These are phyloP conservation scores for Mormyrus proboscirostris DNA, from an alignment of 2,797 vertebrate species.

Conservation along the genomic window DNA sequence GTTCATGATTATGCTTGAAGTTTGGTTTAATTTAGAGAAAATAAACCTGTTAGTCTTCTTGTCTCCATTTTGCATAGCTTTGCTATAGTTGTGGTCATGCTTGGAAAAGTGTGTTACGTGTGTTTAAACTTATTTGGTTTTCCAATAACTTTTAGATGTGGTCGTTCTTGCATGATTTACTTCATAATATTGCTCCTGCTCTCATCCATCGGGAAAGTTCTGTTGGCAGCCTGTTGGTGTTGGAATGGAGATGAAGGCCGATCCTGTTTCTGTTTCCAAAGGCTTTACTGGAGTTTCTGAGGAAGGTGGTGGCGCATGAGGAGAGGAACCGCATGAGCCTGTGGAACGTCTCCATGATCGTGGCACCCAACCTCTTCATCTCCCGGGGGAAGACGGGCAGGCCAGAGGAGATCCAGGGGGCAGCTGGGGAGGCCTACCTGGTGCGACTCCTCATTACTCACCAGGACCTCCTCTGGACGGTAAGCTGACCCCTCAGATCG, in stretches of 20 bases:
- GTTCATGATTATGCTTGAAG: neutral
- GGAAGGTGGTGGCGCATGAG: conserved; percentile 80
- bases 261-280: conserved; percentile 40
- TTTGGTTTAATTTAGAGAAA: neutral
- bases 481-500: conserved; percentile 45
- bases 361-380: conserved; percentile 89
- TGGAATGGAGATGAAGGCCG: neutral
- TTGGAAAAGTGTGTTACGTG: neutral
- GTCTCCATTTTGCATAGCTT: neutral
- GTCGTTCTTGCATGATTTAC: neutral
- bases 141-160: neutral
- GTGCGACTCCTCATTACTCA: conserved; percentile 78
- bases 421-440: conserved; percentile 73
- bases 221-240: neutral
- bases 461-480: conserved; percentile 88
- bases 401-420: conserved; percentile 75
- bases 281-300: conserved; percentile 84
- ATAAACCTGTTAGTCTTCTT: neutral
- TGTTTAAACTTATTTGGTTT: neutral
- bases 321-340: conserved; percentile 89
- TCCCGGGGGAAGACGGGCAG: conserved; percentile 65
- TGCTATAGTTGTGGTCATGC: neutral
- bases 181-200: neutral
- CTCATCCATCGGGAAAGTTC: neutral
- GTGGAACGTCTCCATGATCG: conserved; percentile 93